Evolutionary conservation across 2,113 vertebrate genomes (phyloP).

Genomic region (Crotalus tigris): DNA sequence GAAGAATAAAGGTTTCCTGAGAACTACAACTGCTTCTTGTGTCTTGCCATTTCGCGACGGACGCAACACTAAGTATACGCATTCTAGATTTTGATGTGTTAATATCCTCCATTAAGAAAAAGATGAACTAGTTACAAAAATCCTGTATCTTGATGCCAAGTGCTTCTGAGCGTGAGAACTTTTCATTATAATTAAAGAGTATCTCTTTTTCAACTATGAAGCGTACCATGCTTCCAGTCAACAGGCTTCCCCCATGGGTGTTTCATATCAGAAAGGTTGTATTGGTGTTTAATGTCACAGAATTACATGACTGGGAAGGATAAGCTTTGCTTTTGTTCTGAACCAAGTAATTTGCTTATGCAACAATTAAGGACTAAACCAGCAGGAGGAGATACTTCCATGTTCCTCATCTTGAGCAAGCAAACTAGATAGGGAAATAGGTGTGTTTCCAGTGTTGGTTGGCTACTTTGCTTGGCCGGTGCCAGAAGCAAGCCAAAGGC

Average conservation of each 20-base stretch:
- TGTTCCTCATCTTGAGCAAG: not conserved
- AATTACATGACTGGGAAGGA: not conserved
- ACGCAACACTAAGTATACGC: not conserved
- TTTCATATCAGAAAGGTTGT: not conserved
- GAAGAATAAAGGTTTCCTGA: no score
- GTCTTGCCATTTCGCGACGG: no score
- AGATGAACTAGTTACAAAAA: not conserved
- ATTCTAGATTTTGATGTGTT: not conserved
- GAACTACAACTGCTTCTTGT: no score
- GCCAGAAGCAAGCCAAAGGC: not conserved
- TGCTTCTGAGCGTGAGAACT: not conserved
- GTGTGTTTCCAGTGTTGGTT: not conserved
- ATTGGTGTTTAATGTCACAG: not conserved
- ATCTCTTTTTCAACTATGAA: not conserved
- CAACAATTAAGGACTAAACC: not conserved
- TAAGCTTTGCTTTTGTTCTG: not conserved
- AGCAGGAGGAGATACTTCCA: not conserved
- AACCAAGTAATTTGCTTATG: not conserved
- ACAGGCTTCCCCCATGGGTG: no score
- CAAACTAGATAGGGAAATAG: not conserved
- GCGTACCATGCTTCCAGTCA: not conserved
- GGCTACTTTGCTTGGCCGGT: not conserved
- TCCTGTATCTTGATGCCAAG: not conserved
- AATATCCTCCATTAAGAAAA: not conserved
- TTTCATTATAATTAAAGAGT: not conserved